Evolutionary conservation across 2,797 vertebrate genomes (phyloP).

Genomic region (Smutsia gigantea): DNA sequence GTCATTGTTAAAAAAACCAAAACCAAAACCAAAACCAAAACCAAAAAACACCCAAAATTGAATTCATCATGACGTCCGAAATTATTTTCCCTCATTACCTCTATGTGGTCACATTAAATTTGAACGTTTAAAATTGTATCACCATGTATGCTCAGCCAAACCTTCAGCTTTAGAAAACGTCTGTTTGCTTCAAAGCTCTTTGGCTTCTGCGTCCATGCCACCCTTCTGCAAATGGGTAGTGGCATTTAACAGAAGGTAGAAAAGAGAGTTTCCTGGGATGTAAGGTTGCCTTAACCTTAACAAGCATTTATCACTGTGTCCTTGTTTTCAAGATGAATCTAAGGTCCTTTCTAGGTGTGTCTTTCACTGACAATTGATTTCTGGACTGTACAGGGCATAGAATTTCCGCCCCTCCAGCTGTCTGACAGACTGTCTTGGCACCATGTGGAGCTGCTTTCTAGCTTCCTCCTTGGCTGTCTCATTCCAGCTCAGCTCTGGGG

Average conservation of each 20-base stretch:
- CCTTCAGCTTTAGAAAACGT: background rate
- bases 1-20: background rate
- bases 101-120: background rate
- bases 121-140: constrained; percentile 16
- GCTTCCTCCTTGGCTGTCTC: background rate
- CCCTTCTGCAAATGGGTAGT: background rate
- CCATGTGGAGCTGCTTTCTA: constrained; percentile 11
- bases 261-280: background rate
- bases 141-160: background rate
- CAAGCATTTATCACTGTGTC: background rate
- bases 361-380: constrained; percentile 4
- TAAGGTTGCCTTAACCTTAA: background rate
- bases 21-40: too few relatives aligned
- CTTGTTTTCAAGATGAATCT: constrained; percentile 16
- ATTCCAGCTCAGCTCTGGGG: constrained; percentile 37
- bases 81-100: background rate
- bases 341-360: background rate
- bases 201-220: background rate
- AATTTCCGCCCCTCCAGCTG: background rate
- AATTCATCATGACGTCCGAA: background rate
- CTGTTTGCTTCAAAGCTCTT: background rate
- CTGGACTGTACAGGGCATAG: background rate
- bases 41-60: background rate
- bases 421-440: background rate
- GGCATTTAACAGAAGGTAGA: background rate